These are phyloP conservation scores for Drosophila elegans DNA, from an alignment of 1,140 invertebrate species.

Conservation along the genomic window DNA sequence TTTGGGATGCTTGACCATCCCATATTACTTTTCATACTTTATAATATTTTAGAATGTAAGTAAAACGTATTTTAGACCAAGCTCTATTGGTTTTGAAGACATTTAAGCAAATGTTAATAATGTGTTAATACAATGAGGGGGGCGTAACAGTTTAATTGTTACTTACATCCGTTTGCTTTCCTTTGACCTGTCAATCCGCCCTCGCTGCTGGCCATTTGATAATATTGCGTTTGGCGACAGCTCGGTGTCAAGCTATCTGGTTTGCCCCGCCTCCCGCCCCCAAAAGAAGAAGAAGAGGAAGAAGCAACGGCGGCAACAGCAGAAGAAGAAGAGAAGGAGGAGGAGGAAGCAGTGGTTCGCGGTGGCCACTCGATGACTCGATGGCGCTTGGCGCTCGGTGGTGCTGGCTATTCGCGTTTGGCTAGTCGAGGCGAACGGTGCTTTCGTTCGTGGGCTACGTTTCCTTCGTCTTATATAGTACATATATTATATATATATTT, in stretches of 20 bases:
- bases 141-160: not conserved
- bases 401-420: slow-evolving; percentile 74
- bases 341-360: slow-evolving; percentile 1
- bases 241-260: slow-evolving; percentile 31
- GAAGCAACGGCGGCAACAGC: slow-evolving; percentile 8
- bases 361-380: slow-evolving; percentile 48
- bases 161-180: not conserved
- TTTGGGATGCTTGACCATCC: no score
- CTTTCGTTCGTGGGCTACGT: slow-evolving; percentile 51
- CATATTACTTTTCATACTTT: no score
- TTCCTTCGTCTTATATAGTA: slow-evolving; percentile 1
- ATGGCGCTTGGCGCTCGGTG: slow-evolving; percentile 26
- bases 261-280: slow-evolving; percentile 17
- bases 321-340: slow-evolving; percentile 3
- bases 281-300: slow-evolving; percentile 1
- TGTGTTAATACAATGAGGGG: no score
- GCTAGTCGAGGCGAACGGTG: slow-evolving; percentile 77
- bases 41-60: no score
- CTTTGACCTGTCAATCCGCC: slow-evolving; percentile 9
- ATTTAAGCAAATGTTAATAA: no score
- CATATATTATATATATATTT: slow-evolving; percentile 1
- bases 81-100: no score
- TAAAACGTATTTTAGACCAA: no score
- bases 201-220: slow-evolving; percentile 42
- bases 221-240: slow-evolving; percentile 53